These are phyloP conservation scores for Genyomyrus donnyi DNA, from an alignment of 2,113 vertebrate species.

Conservation along the genomic window DNA sequence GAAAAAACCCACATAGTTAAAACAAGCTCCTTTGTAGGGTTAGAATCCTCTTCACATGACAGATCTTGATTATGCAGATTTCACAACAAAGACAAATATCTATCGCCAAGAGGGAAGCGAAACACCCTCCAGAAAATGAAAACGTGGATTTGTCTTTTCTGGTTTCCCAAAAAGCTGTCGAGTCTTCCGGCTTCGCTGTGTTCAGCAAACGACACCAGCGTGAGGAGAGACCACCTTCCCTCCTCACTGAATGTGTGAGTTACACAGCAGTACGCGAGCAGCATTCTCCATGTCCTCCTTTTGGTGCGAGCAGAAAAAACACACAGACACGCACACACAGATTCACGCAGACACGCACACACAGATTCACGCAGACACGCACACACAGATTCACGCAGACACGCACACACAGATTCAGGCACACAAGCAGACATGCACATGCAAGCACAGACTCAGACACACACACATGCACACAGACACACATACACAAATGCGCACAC, in stretches of 20 bases:
- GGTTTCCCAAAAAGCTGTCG: background rate
- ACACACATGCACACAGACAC: no score
- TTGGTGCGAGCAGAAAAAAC: conserved; percentile 46
- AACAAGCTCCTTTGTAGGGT: background rate
- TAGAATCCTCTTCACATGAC: background rate
- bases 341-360: conserved; percentile 22
- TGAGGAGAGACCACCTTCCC: background rate
- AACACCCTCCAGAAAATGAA: background rate
- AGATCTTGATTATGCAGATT: background rate
- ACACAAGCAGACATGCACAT: no score
- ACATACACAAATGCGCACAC: no score
- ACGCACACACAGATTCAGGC: no score
- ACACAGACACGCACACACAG: conserved; percentile 21
- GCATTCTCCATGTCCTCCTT: conserved; percentile 58
- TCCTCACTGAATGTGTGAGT: background rate
- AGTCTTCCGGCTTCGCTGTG: background rate
- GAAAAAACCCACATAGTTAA: background rate
- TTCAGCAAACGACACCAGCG: background rate
- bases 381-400: no score
- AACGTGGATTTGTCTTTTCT: background rate
- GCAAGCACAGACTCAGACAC: no score
- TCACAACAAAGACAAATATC: background rate
- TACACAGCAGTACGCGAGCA: conserved; percentile 46
- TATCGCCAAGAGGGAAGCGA: background rate
- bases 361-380: no score